Evolutionary conservation across 2,888 invertebrate species (phyloP).

Genomic region (Lottia gigantea): DNA sequence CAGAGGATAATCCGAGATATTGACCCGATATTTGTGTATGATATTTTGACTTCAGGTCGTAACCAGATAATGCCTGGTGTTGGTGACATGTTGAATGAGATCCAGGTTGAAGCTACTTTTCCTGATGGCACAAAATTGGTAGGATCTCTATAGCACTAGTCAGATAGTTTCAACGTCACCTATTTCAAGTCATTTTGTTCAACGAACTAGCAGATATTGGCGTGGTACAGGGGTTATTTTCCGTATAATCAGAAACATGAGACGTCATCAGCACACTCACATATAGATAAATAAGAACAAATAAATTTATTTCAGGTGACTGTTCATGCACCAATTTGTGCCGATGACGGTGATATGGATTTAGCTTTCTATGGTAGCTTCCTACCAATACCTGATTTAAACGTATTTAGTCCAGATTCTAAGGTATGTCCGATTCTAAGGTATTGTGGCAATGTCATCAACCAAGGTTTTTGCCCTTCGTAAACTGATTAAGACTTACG

Average conservation of each 20-base stretch:
- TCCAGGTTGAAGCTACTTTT: constrained; percentile 64
- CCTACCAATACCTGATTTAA: constrained; percentile 50
- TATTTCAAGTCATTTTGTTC: no score
- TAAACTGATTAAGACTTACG: no score
- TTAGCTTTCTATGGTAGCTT: constrained; percentile 65
- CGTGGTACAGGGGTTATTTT: no score
- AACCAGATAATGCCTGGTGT: constrained; percentile 61
- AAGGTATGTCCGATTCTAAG: no score
- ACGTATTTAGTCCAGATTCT: constrained; percentile 27
- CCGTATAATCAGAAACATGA: no score
- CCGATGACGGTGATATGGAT: constrained; percentile 55
- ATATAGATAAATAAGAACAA: neutral
- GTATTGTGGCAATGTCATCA: no score
- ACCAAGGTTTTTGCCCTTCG: no score
- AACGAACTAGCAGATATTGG: no score
- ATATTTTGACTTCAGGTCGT: constrained; percentile 36
- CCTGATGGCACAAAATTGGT: constrained; percentile 66
- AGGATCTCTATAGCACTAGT: constrained; percentile 7
- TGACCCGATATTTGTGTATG: neutral
- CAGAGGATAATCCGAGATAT: no score
- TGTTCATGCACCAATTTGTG: constrained; percentile 58
- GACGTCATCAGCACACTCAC: no score
- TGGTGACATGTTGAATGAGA: constrained; percentile 55
- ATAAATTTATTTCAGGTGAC: constrained; percentile 48
- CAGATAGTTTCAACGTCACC: no score